These are phyloP conservation scores for Cybosia mesomella DNA, from an alignment of 2,888 invertebrate species.

Conservation along the genomic window DNA sequence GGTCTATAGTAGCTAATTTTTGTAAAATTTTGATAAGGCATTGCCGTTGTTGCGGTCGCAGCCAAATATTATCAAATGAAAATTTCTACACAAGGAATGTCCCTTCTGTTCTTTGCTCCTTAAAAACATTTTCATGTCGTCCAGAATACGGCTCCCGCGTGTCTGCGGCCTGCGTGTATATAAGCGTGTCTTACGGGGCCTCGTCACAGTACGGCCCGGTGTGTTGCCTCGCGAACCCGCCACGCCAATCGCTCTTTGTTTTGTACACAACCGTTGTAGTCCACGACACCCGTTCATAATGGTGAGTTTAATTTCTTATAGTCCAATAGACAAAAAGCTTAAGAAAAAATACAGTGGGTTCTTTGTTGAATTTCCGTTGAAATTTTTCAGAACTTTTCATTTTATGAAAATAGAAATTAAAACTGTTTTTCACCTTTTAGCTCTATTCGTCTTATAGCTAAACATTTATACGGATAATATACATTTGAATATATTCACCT, in stretches of 20 bases:
- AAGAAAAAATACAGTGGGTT: background rate
- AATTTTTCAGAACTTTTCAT: background rate
- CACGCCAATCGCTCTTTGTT: constrained; percentile 59
- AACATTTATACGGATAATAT: too few species aligned
- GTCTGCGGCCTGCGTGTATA: constrained; percentile 43
- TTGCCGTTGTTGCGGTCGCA: too few species aligned
- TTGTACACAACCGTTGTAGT: constrained; percentile 23
- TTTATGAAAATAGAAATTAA: background rate
- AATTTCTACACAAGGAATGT: background rate
- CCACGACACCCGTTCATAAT: constrained; percentile 35
- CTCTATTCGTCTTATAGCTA: too few species aligned
- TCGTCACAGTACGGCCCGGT: constrained; percentile 78
- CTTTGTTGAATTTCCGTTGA: background rate
- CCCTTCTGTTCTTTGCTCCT: constrained; percentile 26
- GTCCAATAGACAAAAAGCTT: background rate
- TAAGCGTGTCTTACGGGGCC: constrained; percentile 54
- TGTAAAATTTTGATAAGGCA: too few species aligned
- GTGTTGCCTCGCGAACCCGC: constrained; percentile 82
- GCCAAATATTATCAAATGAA: background rate
- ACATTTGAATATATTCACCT: too few species aligned
- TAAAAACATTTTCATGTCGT: constrained; percentile 30
- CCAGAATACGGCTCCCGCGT: constrained; percentile 65
- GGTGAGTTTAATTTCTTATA: constrained; percentile 40
- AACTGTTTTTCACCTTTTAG: background rate
- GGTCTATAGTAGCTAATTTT: too few species aligned